Evolutionary conservation across 2,797 vertebrate species (phyloP), one percentile per base, ranked within the genome.

Genomic region (Gallirallus australis): DNA sequence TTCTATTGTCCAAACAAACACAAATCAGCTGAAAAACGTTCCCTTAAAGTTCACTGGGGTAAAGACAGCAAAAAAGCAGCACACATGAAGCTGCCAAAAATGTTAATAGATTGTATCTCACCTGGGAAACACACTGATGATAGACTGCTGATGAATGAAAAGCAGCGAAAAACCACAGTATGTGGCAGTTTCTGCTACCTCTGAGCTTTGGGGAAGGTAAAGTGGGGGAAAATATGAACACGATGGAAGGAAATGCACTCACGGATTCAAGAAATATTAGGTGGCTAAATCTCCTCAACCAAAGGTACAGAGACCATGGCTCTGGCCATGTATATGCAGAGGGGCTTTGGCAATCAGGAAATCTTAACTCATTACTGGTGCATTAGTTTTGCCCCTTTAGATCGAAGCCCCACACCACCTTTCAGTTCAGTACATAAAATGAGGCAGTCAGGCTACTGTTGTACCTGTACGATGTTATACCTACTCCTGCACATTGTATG

Each of bases 61-160:
- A 60, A 75, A 79, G 28, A 85, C 12, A 68, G 68, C 5, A 25
- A 87, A 94, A 93, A 94, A 93, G 71, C 40, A 85, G 71, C 52
- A 54, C 53, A 63, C 9, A 21, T 77, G 82, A 83, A 85, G 35
- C 90, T 94, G 77, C 72, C 82, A 89, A 81, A 96, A 92, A 89
- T 92, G 48, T 82, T 95, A 88, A 84, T 94, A 97, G 94, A 87
- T 96, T 94, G 11, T 86, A 83, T 92, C 92, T 95, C 47, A 78
- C 71, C 70, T 80, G 50, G 89, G 60, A 94, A 88, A 77, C 68
- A 42, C 19, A 27, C 39, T 42, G 73, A 83, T 63, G 70, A 27
- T 95, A 79, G 73, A 79, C 56, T 78, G 8, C 39, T 57, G 63
- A 72, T 82, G 66, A 92, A 86, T 53, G 56, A 88, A 77, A 84